Evolutionary conservation across 35 echinoderm and acorn worm species (phyloP).

Genomic region (Apostichopus parvimensis): DNA sequence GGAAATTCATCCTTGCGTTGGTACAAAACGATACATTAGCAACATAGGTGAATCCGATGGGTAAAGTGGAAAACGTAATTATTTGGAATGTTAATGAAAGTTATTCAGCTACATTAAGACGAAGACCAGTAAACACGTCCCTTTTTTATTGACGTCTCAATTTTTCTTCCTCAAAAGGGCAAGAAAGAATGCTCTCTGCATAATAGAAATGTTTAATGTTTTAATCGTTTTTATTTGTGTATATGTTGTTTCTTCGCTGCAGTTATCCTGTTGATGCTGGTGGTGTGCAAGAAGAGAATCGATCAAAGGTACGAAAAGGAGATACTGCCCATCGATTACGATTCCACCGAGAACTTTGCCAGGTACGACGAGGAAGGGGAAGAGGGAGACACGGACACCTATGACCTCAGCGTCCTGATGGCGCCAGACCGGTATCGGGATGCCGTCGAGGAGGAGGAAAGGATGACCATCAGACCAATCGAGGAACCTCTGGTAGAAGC

Average conservation of each 20-base stretch:
- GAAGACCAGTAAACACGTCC: too few species aligned
- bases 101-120: too few species aligned
- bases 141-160: too few species aligned
- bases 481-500: constrained; percentile 15
- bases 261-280: constrained; percentile 79
- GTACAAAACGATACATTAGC: too few species aligned
- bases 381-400: constrained; percentile 78
- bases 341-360: constrained; percentile 76
- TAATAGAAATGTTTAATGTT: too few species aligned
- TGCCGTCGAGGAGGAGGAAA: background rate
- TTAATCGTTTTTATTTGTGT: too few species aligned
- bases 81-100: too few species aligned
- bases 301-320: constrained; percentile 48
- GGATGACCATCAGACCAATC: background rate
- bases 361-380: constrained; percentile 88
- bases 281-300: constrained; percentile 64
- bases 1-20: too few species aligned
- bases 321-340: constrained; percentile 61
- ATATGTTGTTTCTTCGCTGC: background rate
- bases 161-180: too few species aligned
- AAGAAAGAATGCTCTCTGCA: too few species aligned
- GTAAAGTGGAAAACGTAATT: too few species aligned
- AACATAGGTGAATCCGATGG: too few species aligned
- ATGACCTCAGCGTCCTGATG: constrained; percentile 74
- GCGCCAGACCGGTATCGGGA: background rate